Evolutionary conservation across 2,888 invertebrate genomes (phyloP).

Genomic region (Heliconius ethilla): DNA sequence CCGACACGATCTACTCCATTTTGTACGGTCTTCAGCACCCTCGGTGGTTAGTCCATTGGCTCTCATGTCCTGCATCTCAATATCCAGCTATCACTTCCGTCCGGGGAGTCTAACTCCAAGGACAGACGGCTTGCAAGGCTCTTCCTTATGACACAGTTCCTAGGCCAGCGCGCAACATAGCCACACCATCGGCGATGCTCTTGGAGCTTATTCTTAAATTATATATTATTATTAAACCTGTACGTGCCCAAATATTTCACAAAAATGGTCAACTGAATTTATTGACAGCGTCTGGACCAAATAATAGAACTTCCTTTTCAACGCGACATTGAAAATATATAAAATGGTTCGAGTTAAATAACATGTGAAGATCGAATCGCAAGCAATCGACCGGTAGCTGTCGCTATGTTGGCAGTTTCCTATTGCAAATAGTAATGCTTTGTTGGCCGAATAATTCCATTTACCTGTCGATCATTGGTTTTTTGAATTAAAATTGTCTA

Average conservation of each 20-base stretch:
- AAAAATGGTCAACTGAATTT: background rate
- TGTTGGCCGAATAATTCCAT: slow-evolving; percentile 15
- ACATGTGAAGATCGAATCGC: slow-evolving; percentile 33
- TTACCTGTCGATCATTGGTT: background rate
- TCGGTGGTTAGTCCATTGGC: too few species aligned
- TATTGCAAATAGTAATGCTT: slow-evolving; percentile 11
- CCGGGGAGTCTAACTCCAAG: too few species aligned
- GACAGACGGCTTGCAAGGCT: too few species aligned
- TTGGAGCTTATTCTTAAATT: background rate
- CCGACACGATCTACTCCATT: too few species aligned
- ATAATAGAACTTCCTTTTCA: slow-evolving; percentile 17
- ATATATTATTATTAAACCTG: background rate
- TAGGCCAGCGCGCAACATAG: background rate
- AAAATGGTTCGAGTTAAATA: slow-evolving; percentile 26
- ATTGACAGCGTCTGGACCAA: background rate
- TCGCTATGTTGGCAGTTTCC: slow-evolving; percentile 27
- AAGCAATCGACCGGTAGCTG: slow-evolving; percentile 35
- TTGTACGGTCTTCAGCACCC: too few species aligned
- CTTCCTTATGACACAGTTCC: background rate
- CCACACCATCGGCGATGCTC: too few species aligned
- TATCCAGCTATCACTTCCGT: too few species aligned
- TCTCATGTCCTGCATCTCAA: too few species aligned
- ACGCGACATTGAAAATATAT: slow-evolving; percentile 21
- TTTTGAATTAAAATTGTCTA: background rate
- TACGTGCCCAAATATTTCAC: background rate